Base-by-base conservation (phyloP, 1,140 invertebrate species). In the Mactra quadrangularis region DNA sequence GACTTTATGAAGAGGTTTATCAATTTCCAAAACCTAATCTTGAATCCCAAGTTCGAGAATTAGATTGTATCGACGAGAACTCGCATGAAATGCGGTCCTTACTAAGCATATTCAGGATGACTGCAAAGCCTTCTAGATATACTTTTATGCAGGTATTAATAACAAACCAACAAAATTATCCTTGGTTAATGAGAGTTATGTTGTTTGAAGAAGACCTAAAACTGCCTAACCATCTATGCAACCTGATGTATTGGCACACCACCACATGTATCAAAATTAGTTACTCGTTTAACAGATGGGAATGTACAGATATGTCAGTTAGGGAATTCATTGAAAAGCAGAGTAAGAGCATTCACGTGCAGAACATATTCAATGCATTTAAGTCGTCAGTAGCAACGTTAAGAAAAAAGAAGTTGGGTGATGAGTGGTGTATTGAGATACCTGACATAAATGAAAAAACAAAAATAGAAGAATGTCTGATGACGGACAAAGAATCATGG, bases 201-300 rank as follows among this genome's bases (percentile, higher is more conserved):
- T 29, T 31, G 19, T 25, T 66, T 41, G 62, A 68, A 70, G 4
- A 6, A 19, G 11, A 35, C 19, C 50, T 79, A 25, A 35, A 6
- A 2, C 52, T 79, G 0, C 62, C 64, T 13, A 57, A 68, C 1
- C 52, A 79, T 25, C 47, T 79, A 22, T 38, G 57, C 27, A n/a
- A 41, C 17, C 55, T 79, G 9, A 19, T 79, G 17, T 52, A 70
- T 15, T 79, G 76, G 76, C 76, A 79, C 27, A n/a, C 68, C 50
- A 15, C 52, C 45, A 29, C 38, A 7, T 33, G 66, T 57, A 31
- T 55, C 27, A 79, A 66, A 19, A n/a, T 59, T 3, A 70, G 50
- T 47, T 79, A 79, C 22, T n/a, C 3, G 3, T 45, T 79, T 22
- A 79, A 79, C 57, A 45, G 64, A 29, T n/a, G 35, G 19, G n/a